phyloP scores from a whole-genome alignment of 1,140 invertebrate species.

The Nephotettix cincticeps region DNA sequence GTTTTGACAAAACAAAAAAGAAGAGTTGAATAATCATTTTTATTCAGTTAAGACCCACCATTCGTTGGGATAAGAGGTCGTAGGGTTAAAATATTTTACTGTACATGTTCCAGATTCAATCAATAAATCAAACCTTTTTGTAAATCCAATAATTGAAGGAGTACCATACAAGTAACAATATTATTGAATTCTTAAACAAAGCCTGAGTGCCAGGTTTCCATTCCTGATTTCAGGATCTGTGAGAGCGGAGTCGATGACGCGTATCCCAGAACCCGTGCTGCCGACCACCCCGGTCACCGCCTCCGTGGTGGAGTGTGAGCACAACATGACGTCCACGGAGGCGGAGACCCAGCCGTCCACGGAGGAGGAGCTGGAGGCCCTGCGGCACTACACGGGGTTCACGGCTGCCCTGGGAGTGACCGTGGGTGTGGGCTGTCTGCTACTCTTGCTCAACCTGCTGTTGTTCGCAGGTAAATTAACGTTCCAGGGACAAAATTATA shows the following conservation, averaged over 20 bases:
- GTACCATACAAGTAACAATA: too few species aligned
- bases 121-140: too few species aligned
- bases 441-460: conserved; percentile 81
- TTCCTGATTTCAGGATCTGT: conserved; percentile 57
- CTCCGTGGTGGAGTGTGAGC: conserved; percentile 45
- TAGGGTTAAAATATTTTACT: too few species aligned
- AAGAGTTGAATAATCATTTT: too few species aligned
- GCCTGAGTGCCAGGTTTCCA: too few species aligned
- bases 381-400: conserved; percentile 63
- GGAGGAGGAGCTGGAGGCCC: conserved; percentile 48
- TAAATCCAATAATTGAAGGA: too few species aligned
- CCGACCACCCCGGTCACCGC: conserved; percentile 42
- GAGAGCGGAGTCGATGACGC: conserved; percentile 57
- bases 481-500: too few species aligned
- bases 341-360: conserved; percentile 43
- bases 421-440: conserved; percentile 82
- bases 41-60: too few species aligned
- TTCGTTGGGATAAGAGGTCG: too few species aligned
- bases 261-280: conserved; percentile 50
- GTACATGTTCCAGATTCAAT: too few species aligned
- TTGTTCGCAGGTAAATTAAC: conserved; percentile 86
- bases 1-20: too few species aligned
- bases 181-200: too few species aligned
- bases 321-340: conserved; percentile 49
- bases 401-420: conserved; percentile 85